These are phyloP conservation scores for Myotis yumanensis DNA, from an alignment of 2,113 vertebrate genomes.

Conservation along the genomic window DNA sequence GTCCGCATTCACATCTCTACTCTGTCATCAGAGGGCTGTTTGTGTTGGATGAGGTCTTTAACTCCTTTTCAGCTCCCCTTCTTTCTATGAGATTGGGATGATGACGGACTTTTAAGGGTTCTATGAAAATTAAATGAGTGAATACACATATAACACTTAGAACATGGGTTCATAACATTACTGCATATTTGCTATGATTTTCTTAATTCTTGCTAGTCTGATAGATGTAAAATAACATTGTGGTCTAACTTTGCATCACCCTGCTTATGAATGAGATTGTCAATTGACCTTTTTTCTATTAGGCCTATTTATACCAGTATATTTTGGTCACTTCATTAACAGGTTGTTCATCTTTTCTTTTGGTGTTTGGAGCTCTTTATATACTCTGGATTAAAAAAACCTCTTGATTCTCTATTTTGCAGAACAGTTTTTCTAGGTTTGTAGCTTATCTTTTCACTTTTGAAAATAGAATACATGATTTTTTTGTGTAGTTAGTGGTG, in stretches of 20 bases:
- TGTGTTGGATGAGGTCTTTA: background rate
- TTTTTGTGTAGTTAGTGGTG: background rate
- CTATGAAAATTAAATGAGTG: background rate
- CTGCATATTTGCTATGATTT: background rate
- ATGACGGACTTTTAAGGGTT: background rate
- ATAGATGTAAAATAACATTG: background rate
- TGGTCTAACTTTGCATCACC: background rate
- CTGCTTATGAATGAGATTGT: background rate
- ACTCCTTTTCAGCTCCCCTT: background rate
- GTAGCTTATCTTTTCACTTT: background rate
- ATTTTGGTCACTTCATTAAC: background rate
- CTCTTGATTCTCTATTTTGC: background rate
- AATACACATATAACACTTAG: background rate
- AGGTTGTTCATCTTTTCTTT: background rate
- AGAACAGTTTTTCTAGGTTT: background rate
- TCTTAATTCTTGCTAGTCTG: background rate
- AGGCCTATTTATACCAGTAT: background rate
- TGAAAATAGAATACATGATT: background rate
- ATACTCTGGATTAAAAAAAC: background rate
- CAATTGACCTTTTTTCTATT: background rate
- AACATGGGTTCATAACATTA: background rate
- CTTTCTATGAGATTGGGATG: background rate
- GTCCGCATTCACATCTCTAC: background rate
- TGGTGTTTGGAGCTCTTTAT: background rate
- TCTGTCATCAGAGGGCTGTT: background rate